Percentiles rank a stretch among this genome's conserved stretches.
Conservation (phyloP, 2,888 invertebrate species). For the Ophion costatus region DNA sequence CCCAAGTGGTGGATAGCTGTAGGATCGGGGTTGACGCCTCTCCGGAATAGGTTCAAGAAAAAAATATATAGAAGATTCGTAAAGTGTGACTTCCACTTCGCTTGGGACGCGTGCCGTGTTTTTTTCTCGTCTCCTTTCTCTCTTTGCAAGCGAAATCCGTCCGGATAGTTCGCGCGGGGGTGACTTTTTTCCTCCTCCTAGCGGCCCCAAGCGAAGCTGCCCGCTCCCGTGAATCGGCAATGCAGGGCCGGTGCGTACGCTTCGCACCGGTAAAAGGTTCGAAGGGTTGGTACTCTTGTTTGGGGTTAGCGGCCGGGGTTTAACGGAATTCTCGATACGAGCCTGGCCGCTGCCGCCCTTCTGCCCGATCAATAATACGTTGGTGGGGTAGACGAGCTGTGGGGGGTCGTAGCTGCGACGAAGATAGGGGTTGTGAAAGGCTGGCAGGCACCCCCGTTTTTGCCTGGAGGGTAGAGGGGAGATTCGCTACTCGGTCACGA, state of each 20-base stretch:
- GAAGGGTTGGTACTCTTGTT: slow-evolving; percentile 13
- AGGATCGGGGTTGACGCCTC: not conserved
- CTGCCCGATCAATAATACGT: slow-evolving; percentile 83
- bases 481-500: slow-evolving; percentile 63
- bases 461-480: slow-evolving; percentile 64
- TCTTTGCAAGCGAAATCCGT: slow-evolving; percentile 22
- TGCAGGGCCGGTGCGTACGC: slow-evolving; percentile 28
- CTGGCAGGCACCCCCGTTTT: slow-evolving; percentile 59
- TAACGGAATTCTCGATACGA: slow-evolving; percentile 74
- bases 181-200: slow-evolving; percentile 30
- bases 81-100: slow-evolving; percentile 17
- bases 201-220: slow-evolving; percentile 73
- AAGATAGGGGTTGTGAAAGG: slow-evolving; percentile 68
- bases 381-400: slow-evolving; percentile 80
- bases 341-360: slow-evolving; percentile 82
- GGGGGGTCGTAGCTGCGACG: slow-evolving; percentile 70
- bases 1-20: not conserved
- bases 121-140: not conserved
- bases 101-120: not conserved
- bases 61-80: not conserved
- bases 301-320: slow-evolving; percentile 67
- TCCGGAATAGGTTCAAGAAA: not conserved
- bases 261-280: slow-evolving; percentile 7
- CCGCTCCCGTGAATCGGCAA: slow-evolving; percentile 39
- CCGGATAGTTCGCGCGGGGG: slow-evolving; percentile 43